Base-by-base conservation (phyloP, 2,113 vertebrate species). In the Tetrao urogallus region DNA sequence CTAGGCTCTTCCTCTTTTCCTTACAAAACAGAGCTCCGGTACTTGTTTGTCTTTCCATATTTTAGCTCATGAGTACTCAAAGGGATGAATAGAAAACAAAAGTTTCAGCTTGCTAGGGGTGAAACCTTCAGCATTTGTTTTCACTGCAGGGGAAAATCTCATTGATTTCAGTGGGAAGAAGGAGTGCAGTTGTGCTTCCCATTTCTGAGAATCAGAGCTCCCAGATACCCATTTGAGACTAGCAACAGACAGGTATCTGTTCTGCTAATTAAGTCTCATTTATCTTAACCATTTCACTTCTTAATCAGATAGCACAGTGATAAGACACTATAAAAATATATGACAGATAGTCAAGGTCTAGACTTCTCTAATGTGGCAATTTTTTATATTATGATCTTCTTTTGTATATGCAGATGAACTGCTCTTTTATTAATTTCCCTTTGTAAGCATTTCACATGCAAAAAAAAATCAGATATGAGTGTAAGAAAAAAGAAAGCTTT, bases 281-380 rank as follows among this genome's bases (percentile, higher is more conserved):
- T 95, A 92, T 96, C 96, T 96, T 96, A 96, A 94, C 91, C 61
- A 91, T 96, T 96, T 96, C 89, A 42, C 91, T 95, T 34, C 92
- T 96, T 93, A 90, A 92, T 96, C 95, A 97, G 96, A 95, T 96
- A 91, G 65, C 2, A 10, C 12, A 11, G 25, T 5, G 96, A 96
- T 97, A 96, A 97, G 76, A 32, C 0, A 0, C 70, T 91, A 64
- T 95, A 95, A 94, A 96, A 96, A 90, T 90, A 91, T 86, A 83
- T 91, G 92, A 94, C 87, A 96, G 95, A 97, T 96, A 95, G 87
- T 94, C 90, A 96, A 95, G 94, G 92, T 94, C 93, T 95, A 96
- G 87, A 80, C 83, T 93, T 88, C 92, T 93, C 89, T 96, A 96
- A 96, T 91, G 92, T 95, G 89, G 85, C 90, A 95, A 86, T 94